Conservation (phyloP, 2,888 invertebrate genomes). For the Synanthedon formicaeformis region DNA sequence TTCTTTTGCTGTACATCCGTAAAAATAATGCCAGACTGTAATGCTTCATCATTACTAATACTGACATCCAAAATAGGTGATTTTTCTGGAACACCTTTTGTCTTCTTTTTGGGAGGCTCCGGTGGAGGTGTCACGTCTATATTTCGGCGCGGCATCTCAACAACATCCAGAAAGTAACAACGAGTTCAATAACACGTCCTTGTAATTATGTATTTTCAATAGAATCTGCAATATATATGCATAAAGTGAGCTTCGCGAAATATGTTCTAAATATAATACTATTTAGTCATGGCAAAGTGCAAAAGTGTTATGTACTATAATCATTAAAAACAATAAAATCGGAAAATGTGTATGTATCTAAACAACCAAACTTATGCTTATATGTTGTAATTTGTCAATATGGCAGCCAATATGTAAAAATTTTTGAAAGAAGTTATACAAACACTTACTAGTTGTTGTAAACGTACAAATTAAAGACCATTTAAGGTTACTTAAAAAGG, state of each 20-base stretch:
- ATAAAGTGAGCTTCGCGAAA: background rate
- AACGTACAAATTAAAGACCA: background rate
- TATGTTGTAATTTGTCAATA: no score
- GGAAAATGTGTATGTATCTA: no score
- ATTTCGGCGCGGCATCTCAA: slow-evolving; percentile 48
- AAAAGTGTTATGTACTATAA: background rate
- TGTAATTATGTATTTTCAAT: background rate
- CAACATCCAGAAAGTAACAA: background rate
- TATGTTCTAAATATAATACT: background rate
- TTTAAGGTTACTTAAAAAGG: no score
- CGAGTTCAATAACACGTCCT: background rate
- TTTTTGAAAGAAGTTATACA: no score
- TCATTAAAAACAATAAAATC: background rate
- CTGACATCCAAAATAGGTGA: slow-evolving; percentile 42
- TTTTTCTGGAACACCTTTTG: slow-evolving; percentile 28
- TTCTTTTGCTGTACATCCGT: slow-evolving; percentile 83
- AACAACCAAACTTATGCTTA: no score
- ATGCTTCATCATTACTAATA: slow-evolving; percentile 58
- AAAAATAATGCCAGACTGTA: slow-evolving; percentile 79
- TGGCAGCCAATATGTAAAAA: no score
- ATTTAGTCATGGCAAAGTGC: background rate
- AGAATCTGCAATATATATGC: no score
- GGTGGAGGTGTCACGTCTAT: slow-evolving; percentile 34
- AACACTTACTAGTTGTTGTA: background rate
- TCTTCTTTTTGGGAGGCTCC: slow-evolving; percentile 48